Conservation (phyloP, 1,140 invertebrate species). For the Panonychus citri region DNA sequence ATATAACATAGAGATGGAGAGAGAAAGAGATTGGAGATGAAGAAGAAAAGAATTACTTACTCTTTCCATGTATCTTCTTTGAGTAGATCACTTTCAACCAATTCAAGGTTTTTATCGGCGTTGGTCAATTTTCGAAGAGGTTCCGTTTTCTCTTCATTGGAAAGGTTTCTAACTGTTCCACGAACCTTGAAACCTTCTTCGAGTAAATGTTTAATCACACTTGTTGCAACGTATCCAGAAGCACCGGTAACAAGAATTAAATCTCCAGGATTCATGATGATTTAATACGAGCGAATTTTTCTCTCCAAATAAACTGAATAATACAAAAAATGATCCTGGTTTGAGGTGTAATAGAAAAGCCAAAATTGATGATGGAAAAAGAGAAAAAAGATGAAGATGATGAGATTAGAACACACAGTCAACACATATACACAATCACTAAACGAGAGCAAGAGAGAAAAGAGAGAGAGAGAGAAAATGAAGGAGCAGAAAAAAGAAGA, state of each 20-base stretch:
- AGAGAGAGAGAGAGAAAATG: too few relatives aligned
- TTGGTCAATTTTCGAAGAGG: constrained; percentile 22
- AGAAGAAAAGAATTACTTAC: constrained; percentile 14
- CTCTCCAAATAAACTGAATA: too few relatives aligned
- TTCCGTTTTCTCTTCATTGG: constrained; percentile 20
- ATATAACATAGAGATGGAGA: background rate
- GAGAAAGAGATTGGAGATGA: background rate
- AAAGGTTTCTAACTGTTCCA: constrained; percentile 29
- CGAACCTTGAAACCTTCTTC: constrained; percentile 28
- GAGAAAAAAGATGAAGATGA: too few relatives aligned
- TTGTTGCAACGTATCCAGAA: constrained; percentile 30
- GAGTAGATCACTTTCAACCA: constrained; percentile 26
- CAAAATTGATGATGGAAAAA: too few relatives aligned
- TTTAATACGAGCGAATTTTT: too few relatives aligned
- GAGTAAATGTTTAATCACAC: constrained; percentile 30
- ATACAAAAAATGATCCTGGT: too few relatives aligned
- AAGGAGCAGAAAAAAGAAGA: too few relatives aligned
- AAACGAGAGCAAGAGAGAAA: too few relatives aligned
- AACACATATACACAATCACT: too few relatives aligned
- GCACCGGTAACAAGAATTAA: constrained; percentile 33
- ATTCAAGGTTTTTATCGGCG: constrained; percentile 25
- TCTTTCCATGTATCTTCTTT: constrained; percentile 21
- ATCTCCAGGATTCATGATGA: background rate
- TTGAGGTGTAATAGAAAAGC: too few relatives aligned
- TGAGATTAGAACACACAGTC: too few relatives aligned